phyloP scores from a whole-genome alignment of 2,113 vertebrate species.

The Bagarius yarrelli region DNA sequence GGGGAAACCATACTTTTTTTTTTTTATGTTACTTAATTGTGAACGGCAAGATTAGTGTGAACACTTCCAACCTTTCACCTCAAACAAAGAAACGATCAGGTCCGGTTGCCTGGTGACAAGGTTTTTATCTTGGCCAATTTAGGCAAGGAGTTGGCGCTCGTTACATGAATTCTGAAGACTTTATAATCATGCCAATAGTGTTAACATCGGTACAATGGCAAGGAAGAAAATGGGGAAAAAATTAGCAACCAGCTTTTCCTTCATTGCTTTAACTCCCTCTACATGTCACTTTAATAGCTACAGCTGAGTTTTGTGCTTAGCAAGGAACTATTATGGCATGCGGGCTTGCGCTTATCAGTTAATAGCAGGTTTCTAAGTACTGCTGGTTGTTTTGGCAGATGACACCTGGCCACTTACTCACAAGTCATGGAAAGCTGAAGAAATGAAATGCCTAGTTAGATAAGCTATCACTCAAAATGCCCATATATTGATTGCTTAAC shows the following conservation, averaged over 20 bases:
- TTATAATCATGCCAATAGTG: constrained; percentile 28
- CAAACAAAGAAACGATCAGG: constrained; percentile 87
- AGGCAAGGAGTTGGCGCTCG: constrained; percentile 40
- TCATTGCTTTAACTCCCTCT: constrained; percentile 35
- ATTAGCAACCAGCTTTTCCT: neutral
- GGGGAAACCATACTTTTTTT: constrained; percentile 57
- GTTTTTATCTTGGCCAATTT: constrained; percentile 66
- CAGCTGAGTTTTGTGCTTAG: constrained; percentile 60
- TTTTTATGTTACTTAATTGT: constrained; percentile 84
- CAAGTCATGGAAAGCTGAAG: constrained; percentile 50
- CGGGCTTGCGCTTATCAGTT: constrained; percentile 72
- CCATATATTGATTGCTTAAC: constrained; percentile 53
- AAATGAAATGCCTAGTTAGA: constrained; percentile 48
- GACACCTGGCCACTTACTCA: constrained; percentile 65
- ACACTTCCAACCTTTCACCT: constrained; percentile 93
- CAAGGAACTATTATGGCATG: constrained; percentile 67
- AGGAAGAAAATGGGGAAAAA: neutral
- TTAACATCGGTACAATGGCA: neutral
- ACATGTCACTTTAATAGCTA: constrained; percentile 47
- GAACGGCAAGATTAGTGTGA: constrained; percentile 86
- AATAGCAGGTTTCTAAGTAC: constrained; percentile 72
- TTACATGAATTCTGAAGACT: constrained; percentile 46
- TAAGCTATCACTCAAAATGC: constrained; percentile 54
- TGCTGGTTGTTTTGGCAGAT: constrained; percentile 73
- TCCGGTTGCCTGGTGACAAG: constrained; percentile 84